Conservation (phyloP, 2,888 invertebrate species). For the Fragum fragum region DNA sequence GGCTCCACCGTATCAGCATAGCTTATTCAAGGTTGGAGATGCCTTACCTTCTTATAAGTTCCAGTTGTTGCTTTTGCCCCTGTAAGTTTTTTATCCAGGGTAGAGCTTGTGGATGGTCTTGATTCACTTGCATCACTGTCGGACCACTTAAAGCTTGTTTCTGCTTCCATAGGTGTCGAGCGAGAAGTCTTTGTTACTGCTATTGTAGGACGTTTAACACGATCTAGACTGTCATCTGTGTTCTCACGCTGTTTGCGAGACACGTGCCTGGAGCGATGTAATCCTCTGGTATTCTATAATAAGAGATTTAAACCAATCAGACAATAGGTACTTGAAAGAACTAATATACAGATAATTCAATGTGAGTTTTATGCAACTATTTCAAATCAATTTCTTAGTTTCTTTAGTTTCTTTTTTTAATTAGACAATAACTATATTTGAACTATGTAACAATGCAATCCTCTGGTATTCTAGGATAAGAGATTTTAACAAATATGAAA, state of each 20-base stretch:
- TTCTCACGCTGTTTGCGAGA: constrained; percentile 51
- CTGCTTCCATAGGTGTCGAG: constrained; percentile 71
- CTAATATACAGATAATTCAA: too few relatives aligned
- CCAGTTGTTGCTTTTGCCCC: constrained; percentile 35
- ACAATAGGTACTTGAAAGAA: too few relatives aligned
- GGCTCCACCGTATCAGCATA: too few relatives aligned
- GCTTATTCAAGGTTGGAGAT: too few relatives aligned
- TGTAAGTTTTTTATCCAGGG: constrained; percentile 47
- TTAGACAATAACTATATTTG: too few relatives aligned
- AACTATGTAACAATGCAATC: too few relatives aligned
- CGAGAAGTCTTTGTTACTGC: constrained; percentile 49
- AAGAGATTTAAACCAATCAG: too few relatives aligned
- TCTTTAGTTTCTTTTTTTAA: too few relatives aligned
- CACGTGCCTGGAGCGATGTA: constrained; percentile 60
- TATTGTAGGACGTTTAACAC: constrained; percentile 34
- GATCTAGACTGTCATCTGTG: constrained; percentile 51
- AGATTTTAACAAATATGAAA: too few relatives aligned
- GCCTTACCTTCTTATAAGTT: constrained; percentile 30
- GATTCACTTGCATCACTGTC: constrained; percentile 58
- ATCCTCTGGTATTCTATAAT: constrained; percentile 26
- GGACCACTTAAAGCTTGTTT: constrained; percentile 78
- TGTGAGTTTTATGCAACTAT: too few relatives aligned
- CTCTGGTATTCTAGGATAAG: too few relatives aligned
- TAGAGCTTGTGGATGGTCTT: constrained; percentile 60
- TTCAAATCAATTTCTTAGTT: too few relatives aligned